phyloP scores from a whole-genome alignment of 2,888 invertebrate genomes.

The Drosophila gaucha region DNA sequence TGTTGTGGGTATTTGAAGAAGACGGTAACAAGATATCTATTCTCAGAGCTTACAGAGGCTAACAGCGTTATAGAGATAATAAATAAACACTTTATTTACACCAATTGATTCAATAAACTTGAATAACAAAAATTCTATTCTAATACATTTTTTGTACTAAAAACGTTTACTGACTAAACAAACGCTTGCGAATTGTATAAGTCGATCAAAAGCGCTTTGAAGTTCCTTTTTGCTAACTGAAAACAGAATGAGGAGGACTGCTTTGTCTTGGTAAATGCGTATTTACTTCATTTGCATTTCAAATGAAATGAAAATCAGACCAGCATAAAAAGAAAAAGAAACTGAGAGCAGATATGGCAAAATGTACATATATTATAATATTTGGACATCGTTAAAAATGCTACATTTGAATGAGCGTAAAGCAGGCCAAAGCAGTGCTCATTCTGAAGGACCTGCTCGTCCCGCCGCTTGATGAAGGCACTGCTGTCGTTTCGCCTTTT shows the following conservation, averaged over 20 bases:
- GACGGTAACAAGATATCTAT: neutral
- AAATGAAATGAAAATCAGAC: constrained; percentile 75
- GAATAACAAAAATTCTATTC: neutral
- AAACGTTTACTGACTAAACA: constrained; percentile 65
- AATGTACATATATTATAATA: constrained; percentile 41
- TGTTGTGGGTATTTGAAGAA: constrained; percentile 12
- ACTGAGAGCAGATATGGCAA: constrained; percentile 39
- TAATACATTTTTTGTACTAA: constrained; percentile 50
- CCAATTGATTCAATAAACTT: neutral
- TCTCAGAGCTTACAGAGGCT: neutral
- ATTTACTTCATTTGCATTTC: constrained; percentile 77
- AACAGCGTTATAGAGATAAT: neutral
- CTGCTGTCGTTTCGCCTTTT: constrained; percentile 59
- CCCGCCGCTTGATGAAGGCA: constrained; percentile 31
- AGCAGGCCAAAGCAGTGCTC: neutral
- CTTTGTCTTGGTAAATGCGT: constrained; percentile 38
- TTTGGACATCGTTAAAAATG: constrained; percentile 83
- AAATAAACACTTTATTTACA: neutral
- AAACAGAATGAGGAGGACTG: neutral
- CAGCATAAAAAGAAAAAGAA: constrained; percentile 73
- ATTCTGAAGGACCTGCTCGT: neutral
- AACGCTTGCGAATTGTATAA: constrained; percentile 48
- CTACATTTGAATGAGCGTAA: constrained; percentile 75
- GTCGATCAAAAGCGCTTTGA: constrained; percentile 59
- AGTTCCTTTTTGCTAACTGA: constrained; percentile 47